Evolutionary conservation across 2,113 vertebrate species (phyloP).

Genomic region (Gymnocephalus cernua): DNA sequence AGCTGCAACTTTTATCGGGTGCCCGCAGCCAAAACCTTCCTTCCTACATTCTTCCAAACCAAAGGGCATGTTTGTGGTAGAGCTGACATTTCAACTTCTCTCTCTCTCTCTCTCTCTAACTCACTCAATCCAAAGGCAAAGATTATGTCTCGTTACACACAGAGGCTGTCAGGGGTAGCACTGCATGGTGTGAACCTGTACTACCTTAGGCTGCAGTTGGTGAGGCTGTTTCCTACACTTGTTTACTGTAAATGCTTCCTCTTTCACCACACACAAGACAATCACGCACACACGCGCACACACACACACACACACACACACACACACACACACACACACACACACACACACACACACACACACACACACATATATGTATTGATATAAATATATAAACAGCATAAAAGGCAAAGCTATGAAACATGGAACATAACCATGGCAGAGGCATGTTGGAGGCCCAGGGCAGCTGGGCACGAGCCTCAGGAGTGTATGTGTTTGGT

Average conservation of each 20-base stretch:
- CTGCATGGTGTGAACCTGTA: conserved; percentile 54
- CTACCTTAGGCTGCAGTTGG: conserved; percentile 49
- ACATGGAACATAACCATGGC: conserved; percentile 39
- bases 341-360: neutral
- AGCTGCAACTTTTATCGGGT: conserved; percentile 66
- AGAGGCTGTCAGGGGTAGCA: conserved; percentile 49
- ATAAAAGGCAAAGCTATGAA: conserved; percentile 50
- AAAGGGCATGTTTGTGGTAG: conserved; percentile 70
- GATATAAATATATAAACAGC: conserved; percentile 32
- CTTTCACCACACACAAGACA: neutral
- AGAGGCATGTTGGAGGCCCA: conserved; percentile 50
- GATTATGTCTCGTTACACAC: conserved; percentile 69
- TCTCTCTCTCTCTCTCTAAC: conserved; percentile 38
- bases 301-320: neutral
- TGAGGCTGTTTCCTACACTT: conserved; percentile 20
- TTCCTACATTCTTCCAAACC: conserved; percentile 54
- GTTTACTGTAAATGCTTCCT: conserved; percentile 25
- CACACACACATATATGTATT: neutral
- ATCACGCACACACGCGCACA: neutral
- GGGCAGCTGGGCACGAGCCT: conserved; percentile 59
- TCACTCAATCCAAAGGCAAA: conserved; percentile 72
- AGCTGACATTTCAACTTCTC: conserved; percentile 75
- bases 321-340: no score
- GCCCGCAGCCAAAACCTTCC: conserved; percentile 57
- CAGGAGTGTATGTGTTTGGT: conserved; percentile 74